phyloP scores from a whole-genome alignment of 2,113 vertebrate species.

The Gallinago undulata region DNA sequence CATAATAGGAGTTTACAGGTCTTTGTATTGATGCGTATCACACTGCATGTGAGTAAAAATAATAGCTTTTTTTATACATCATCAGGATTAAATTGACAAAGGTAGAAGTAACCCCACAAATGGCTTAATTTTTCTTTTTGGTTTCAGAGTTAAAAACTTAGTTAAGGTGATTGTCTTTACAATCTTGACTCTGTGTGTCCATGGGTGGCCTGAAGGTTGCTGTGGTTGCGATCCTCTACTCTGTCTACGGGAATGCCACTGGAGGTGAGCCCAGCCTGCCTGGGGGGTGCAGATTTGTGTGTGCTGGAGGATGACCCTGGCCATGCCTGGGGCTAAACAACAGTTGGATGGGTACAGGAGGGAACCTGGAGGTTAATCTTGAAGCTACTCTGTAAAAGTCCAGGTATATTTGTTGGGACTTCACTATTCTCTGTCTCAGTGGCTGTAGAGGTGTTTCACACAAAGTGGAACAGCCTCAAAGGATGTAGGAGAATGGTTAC shows the following conservation, averaged over 20 bases:
- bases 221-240: accelerated
- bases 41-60: not conserved
- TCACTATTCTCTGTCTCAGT: not conserved
- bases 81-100: not conserved
- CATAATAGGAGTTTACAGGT: not conserved
- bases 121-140: not conserved
- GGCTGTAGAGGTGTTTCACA: not conserved
- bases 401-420: not conserved
- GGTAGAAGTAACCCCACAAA: not conserved
- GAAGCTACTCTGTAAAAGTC: not conserved
- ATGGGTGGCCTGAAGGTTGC: not conserved
- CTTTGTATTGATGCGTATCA: not conserved
- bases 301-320: not conserved
- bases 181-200: not conserved
- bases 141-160: not conserved
- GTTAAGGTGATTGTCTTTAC: not conserved
- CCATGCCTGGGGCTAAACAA: not conserved
- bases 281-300: not conserved
- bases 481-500: not conserved
- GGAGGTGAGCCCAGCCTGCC: not conserved
- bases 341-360: not conserved
- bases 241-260: not conserved
- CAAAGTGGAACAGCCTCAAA: not conserved
- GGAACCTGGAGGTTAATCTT: not conserved
- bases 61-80: not conserved